phyloP scores from a whole-genome alignment of 30 jellyfish, hydroid and myxozoan species.

The Catostylus mosaicus region DNA sequence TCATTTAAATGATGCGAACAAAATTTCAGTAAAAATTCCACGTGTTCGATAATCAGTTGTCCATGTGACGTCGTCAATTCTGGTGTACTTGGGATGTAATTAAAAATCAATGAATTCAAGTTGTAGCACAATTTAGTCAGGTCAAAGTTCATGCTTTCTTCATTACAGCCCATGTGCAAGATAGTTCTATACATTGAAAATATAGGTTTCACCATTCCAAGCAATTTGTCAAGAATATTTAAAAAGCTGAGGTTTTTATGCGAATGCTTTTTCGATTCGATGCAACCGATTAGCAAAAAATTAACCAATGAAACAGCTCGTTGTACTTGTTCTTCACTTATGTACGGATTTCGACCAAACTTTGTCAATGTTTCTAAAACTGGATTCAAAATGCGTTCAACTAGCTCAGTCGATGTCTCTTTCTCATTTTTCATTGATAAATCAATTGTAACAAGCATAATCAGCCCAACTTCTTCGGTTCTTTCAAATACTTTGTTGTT shows the following conservation, averaged over 20 bases:
- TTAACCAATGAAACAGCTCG: background rate
- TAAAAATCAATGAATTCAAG: background rate
- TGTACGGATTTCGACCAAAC: slow-evolving; percentile 37
- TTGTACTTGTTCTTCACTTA: slow-evolving; percentile 5
- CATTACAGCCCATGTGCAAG: background rate
- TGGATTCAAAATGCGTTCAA: background rate
- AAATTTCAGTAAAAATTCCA: background rate
- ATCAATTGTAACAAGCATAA: slow-evolving; percentile 23
- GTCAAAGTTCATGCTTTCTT: too few species aligned
- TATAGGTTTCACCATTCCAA: background rate
- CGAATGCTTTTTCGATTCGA: background rate
- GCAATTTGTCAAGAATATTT: background rate
- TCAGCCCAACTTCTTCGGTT: slow-evolving; percentile 14
- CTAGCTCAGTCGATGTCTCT: background rate
- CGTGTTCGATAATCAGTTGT: background rate
- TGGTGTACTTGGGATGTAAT: background rate
- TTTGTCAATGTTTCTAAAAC: slow-evolving; percentile 4
- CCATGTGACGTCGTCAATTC: background rate
- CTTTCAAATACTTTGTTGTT: slow-evolving; percentile 3
- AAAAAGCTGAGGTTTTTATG: background rate
- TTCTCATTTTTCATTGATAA: background rate
- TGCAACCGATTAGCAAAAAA: background rate
- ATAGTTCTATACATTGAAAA: background rate
- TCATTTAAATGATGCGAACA: background rate
- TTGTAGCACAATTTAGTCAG: background rate